Percentiles rank a stretch among this genome's conserved stretches.
phyloP scores from a whole-genome alignment of 2,888 invertebrate genomes.

The Ceraclea dissimilis region DNA sequence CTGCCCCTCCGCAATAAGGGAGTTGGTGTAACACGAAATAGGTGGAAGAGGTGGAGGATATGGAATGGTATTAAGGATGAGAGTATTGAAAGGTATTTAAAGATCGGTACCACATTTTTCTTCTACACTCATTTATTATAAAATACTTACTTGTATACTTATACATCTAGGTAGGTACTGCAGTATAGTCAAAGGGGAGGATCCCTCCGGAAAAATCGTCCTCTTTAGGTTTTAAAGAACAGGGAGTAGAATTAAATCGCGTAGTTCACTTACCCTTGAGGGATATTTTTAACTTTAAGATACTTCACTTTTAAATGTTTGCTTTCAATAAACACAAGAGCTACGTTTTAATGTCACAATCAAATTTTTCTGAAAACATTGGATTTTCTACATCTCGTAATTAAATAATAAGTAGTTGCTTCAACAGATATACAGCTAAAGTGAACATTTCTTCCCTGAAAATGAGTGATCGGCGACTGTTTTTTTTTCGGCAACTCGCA shows the following conservation, averaged over 20 bases:
- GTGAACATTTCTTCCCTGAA: no score
- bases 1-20: no score
- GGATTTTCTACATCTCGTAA: no score
- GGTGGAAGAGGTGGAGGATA: not conserved
- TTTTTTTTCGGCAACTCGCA: no score
- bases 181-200: slow-evolving; percentile 1
- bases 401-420: no score
- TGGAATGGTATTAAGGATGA: slow-evolving; percentile 8
- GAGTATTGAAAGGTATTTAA: slow-evolving; percentile 26
- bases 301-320: not conserved
- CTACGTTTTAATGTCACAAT: no score
- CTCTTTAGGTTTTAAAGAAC: not conserved
- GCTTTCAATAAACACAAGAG: not conserved
- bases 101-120: slow-evolving; percentile 25
- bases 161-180: slow-evolving; percentile 2
- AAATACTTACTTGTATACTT: not conserved
- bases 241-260: not conserved
- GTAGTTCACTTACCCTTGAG: not conserved
- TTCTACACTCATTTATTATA: slow-evolving; percentile 25
- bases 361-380: no score
- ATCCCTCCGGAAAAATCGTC: slow-evolving; percentile 8
- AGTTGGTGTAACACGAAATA: not conserved
- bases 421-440: no score
- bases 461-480: no score
- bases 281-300: not conserved